Conservation (phyloP, 2,888 invertebrate species). For the Pterostichus niger region DNA sequence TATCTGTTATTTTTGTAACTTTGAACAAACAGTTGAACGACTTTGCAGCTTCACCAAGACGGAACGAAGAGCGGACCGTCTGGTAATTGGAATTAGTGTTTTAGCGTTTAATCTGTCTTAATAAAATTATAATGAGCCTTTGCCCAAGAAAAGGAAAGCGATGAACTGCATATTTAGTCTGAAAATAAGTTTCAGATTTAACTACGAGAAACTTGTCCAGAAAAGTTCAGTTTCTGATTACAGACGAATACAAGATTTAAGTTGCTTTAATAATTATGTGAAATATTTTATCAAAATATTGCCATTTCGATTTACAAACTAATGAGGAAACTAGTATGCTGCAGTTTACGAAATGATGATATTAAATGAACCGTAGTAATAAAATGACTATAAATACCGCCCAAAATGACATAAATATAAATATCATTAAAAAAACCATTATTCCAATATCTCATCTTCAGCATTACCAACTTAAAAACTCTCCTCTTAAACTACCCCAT, state of each 20-base stretch:
- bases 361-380: no score
- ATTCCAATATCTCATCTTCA: background rate
- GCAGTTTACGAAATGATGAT: no score
- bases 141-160: background rate
- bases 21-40: background rate
- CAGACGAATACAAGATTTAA: no score
- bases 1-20: slow-evolving; percentile 16
- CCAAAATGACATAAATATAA: no score
- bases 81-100: slow-evolving; percentile 4
- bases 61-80: background rate
- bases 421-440: background rate
- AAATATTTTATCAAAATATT: no score
- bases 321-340: no score
- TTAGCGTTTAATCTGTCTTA: slow-evolving; percentile 17
- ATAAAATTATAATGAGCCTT: no score
- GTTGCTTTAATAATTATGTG: no score
- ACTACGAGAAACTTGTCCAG: no score
- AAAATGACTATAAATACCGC: no score
- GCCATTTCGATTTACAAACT: no score
- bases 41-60: background rate
- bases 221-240: background rate
- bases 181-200: background rate
- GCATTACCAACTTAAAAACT: background rate
- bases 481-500: background rate
- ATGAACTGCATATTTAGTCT: background rate